phyloP scores from a whole-genome alignment of 2,113 vertebrate genomes.

The Origma solitaria region DNA sequence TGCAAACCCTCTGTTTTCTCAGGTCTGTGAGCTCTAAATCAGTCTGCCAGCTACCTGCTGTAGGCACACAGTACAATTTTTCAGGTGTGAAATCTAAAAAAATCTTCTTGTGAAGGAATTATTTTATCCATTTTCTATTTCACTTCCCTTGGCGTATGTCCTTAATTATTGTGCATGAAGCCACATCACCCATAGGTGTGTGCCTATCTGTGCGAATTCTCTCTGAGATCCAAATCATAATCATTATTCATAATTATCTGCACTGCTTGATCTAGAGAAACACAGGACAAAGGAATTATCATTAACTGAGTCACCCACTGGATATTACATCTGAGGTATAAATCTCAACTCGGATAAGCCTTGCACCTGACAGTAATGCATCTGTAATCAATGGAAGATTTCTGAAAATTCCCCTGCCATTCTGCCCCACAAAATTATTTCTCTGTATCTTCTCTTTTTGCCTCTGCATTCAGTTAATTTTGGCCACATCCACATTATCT shows the following conservation, averaged over 20 bases:
- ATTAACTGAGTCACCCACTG: conserved; percentile 41
- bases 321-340: not conserved
- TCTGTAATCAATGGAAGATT: not conserved
- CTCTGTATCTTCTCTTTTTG: not conserved
- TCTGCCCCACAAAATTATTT: not conserved
- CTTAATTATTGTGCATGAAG: conserved; percentile 36
- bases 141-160: not conserved
- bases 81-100: not conserved
- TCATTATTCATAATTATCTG: conserved; percentile 61
- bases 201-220: conserved; percentile 32
- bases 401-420: not conserved
- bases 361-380: not conserved
- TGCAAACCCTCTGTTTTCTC: not conserved
- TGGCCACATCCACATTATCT: not conserved
- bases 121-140: conserved; percentile 18
- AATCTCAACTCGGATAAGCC: conserved; percentile 12
- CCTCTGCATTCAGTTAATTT: not conserved
- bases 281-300: conserved; percentile 28
- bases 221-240: conserved; percentile 5
- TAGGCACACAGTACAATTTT: not conserved
- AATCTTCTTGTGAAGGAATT: not conserved
- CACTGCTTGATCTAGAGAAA: conserved; percentile 48
- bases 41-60: not conserved
- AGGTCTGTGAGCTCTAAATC: not conserved
- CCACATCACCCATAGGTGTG: not conserved